phyloP scores from a whole-genome alignment of 1,140 invertebrate species.

The Saccostrea cuccullata region DNA sequence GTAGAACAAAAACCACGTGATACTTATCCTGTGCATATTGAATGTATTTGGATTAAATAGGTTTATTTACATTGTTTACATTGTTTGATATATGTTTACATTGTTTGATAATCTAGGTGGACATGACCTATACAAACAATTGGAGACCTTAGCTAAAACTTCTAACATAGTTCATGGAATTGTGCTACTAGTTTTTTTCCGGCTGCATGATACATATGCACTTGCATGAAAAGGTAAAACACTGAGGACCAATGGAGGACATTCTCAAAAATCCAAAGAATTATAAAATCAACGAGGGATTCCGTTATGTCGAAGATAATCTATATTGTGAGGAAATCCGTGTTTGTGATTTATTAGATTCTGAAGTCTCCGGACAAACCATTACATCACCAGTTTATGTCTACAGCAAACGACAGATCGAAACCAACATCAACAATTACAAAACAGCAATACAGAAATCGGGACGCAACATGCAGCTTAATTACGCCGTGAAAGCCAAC shows the following conservation, averaged over 20 bases:
- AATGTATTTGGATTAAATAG: no score
- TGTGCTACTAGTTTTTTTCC: no score
- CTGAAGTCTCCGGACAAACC: background rate
- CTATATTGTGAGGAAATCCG: background rate
- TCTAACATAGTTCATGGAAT: no score
- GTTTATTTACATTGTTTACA: no score
- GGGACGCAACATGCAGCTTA: constrained; percentile 70
- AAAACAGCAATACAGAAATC: constrained; percentile 64
- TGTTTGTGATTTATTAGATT: constrained; percentile 14
- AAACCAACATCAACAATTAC: constrained; percentile 69
- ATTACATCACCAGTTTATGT: constrained; percentile 68
- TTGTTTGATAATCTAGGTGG: no score
- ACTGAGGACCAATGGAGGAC: background rate
- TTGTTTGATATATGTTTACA: no score
- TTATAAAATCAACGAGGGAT: background rate
- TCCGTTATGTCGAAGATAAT: background rate
- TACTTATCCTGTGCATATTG: no score
- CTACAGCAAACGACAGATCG: constrained; percentile 72
- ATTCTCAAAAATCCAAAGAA: background rate
- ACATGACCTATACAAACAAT: no score
- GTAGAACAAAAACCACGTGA: no score
- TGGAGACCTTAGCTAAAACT: no score
- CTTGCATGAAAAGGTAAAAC: no score
- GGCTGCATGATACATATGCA: no score
- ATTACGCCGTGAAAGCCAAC: constrained; percentile 77